Base-by-base conservation (phyloP, 2,797 vertebrate genomes). In the Eupleurogrammus muticus region DNA sequence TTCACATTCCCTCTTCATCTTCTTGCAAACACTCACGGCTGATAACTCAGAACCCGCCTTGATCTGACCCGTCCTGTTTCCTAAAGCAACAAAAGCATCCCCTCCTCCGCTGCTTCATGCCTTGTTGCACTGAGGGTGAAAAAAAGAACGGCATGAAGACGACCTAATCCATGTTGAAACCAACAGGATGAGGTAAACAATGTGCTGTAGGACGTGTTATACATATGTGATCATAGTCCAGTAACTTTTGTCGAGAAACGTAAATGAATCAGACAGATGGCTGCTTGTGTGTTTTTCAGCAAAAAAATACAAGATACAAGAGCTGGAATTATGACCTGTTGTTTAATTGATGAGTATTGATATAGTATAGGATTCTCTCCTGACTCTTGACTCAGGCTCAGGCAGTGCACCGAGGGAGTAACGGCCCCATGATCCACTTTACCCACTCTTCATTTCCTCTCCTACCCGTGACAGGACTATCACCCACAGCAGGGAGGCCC, bases 381-480 rank as follows among this genome's bases (percentile, higher is more conserved):
- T 24, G 2, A 14, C 23, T 58, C 28, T 5, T 16, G 1, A 63
- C 24, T 51, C 35, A 23, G 61, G 58, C 50, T 65, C 48, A 73
- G 32, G n/a, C 58, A 63, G 55, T 21, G 57, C 70, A 72, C 40
- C 51, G 20, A 59, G 49, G 55, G 53, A 77, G 58, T 11, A 20
- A 20, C 54, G 53, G 5, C 50, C 64, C 74, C n/a, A 51, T 80
- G 53, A 80, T 87, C 73, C 44, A 72, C 57, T 69, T 76, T 64
- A 70, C 60, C 59, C 62, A 54, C 40, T 52, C 52, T 68, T 21
- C 28, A 24, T 52, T 54, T 70, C 36, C 21, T 66, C 54, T 50
- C 16, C 52, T 23, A 21, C 70, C 59, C 52, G 60, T 46, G 19
- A 73, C 53, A 44, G 49, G 36, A 66, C 23, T 24, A 14, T 8